A percentile compares a stretch with the other conserved stretches of the same genome.
phyloP scores from a whole-genome alignment of 2,113 vertebrate genomes.

The Sinosuthora webbiana region DNA sequence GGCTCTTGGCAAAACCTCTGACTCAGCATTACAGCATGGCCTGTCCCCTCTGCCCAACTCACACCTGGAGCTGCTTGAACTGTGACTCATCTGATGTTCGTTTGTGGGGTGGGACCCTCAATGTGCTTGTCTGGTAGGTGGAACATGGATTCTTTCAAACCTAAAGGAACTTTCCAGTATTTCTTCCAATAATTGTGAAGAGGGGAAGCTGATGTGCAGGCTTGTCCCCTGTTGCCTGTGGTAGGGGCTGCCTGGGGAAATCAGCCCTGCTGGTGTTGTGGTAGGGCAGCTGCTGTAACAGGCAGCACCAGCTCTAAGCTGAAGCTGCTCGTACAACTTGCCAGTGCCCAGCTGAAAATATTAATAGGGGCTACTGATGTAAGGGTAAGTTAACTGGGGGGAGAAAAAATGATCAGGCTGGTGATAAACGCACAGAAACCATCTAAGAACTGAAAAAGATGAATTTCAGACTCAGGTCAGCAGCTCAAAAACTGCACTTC shows the following conservation, averaged over 20 bases:
- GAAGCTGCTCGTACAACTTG: not conserved
- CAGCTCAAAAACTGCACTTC: not conserved
- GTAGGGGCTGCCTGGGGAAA: not conserved
- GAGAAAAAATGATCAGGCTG: not conserved
- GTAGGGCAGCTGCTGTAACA: not conserved
- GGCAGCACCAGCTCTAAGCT: not conserved
- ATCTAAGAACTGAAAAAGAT: not conserved
- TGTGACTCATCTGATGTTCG: not conserved
- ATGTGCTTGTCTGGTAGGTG: fast-evolving
- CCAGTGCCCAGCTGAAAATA: not conserved
- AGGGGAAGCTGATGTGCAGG: not conserved
- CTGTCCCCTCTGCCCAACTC: not conserved
- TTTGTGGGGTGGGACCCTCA: not conserved
- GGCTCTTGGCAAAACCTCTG: not conserved
- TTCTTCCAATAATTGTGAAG: not conserved
- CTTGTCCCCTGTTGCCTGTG: not conserved
- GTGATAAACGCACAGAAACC: not conserved
- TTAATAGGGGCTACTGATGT: not conserved
- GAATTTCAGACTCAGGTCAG: not conserved
- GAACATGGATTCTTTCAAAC: not conserved
- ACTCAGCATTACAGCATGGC: not conserved
- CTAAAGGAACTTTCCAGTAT: fast-evolving
- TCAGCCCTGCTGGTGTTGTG: not conserved
- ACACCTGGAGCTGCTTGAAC: not conserved
- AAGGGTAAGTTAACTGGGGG: not conserved